These are phyloP conservation scores for Rattus rattus DNA, from an alignment of 2,113 vertebrate species.

Conservation along the genomic window DNA sequence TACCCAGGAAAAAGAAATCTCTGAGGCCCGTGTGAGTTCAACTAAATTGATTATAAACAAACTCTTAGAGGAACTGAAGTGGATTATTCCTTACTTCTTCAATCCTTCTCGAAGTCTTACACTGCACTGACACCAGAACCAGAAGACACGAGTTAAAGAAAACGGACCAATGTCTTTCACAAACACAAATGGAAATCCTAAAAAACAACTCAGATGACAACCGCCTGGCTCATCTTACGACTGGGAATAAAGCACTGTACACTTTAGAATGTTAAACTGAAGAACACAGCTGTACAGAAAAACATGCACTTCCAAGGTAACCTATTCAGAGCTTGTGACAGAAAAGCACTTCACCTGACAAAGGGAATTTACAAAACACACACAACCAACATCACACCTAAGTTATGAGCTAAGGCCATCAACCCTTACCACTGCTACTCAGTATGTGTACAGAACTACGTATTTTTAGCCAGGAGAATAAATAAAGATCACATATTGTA, in stretches of 20 bases:
- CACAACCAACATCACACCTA: background rate
- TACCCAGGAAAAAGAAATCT: background rate
- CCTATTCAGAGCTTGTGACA: background rate
- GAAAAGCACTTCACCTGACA: background rate
- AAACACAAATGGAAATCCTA: background rate
- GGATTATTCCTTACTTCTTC: background rate
- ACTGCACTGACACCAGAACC: background rate
- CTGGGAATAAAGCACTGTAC: background rate
- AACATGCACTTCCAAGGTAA: slow-evolving; percentile 3
- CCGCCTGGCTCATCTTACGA: background rate
- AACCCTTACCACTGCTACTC: background rate
- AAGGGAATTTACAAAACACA: background rate
- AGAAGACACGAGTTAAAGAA: background rate
- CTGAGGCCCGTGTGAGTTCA: background rate
- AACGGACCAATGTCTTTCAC: background rate
- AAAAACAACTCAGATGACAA: background rate
- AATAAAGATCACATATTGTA: background rate
- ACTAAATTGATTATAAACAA: slow-evolving; percentile 10
- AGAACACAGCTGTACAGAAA: background rate
- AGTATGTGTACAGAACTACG: background rate
- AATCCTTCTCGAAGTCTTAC: background rate
- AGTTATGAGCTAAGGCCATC: background rate
- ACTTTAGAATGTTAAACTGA: background rate
- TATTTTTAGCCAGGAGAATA: background rate
- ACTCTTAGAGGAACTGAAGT: background rate